Evolutionary conservation across 2,797 vertebrate species (phyloP).

Genomic region (Chloroceryle inda): DNA sequence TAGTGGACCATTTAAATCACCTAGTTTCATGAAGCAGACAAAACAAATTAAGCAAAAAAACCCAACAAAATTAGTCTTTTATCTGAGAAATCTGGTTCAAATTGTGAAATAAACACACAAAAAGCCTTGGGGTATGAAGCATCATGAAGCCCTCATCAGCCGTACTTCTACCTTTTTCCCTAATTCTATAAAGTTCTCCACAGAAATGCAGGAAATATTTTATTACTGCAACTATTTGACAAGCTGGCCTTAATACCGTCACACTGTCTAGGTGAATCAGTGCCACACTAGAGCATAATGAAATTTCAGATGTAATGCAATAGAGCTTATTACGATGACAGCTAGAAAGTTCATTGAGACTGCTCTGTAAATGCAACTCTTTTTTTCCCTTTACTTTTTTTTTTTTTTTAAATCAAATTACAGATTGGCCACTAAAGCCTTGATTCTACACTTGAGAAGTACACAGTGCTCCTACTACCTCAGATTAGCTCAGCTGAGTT

Average conservation of each 20-base stretch:
- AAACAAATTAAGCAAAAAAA: slow-evolving; percentile 73
- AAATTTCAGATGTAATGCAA: slow-evolving; percentile 47
- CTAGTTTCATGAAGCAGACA: slow-evolving; percentile 66
- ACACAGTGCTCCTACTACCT: background rate
- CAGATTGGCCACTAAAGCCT: background rate
- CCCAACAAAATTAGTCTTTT: slow-evolving; percentile 62
- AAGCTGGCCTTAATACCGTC: slow-evolving; percentile 34
- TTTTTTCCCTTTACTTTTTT: background rate
- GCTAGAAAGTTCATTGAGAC: background rate
- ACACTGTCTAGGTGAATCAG: slow-evolving; percentile 40
- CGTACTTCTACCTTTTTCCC: background rate
- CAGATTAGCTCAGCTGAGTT: slow-evolving; percentile 9
- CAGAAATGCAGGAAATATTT: slow-evolving; percentile 60
- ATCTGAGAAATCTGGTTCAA: slow-evolving; percentile 54
- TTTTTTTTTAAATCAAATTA: background rate
- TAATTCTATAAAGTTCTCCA: slow-evolving; percentile 28
- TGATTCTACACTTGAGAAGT: background rate
- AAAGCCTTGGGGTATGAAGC: background rate
- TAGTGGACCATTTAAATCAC: slow-evolving; percentile 77
- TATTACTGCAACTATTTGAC: slow-evolving; percentile 54
- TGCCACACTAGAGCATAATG: background rate
- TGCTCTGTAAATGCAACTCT: background rate
- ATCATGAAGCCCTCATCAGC: background rate
- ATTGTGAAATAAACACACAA: background rate
- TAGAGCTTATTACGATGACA: background rate